phyloP scores from a whole-genome alignment of 2,888 invertebrate species.

The Xanthorhoe designata region DNA sequence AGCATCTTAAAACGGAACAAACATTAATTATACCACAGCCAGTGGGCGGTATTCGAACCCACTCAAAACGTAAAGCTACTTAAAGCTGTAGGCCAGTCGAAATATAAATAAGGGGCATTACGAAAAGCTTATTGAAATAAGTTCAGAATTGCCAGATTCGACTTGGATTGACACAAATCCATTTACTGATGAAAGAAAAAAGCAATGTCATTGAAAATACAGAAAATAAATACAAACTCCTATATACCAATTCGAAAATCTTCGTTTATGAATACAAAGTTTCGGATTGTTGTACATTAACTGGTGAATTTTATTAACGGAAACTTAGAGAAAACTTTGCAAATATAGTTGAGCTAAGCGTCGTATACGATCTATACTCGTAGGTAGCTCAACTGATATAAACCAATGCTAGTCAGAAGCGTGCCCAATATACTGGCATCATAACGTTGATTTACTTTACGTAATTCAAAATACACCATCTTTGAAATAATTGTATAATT shows the following conservation, averaged over 20 bases:
- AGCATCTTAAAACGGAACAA: no score
- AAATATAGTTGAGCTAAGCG: no score
- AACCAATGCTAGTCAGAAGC: no score
- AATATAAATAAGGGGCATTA: constrained; percentile 12
- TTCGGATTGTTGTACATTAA: neutral
- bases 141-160: neutral
- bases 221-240: neutral
- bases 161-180: constrained; percentile 12
- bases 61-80: neutral
- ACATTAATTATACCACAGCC: no score
- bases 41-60: neutral
- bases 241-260: neutral
- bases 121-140: constrained; percentile 13
- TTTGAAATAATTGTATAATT: no score
- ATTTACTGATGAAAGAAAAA: constrained; percentile 5
- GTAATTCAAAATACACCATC: no score
- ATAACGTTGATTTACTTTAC: no score
- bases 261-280: neutral
- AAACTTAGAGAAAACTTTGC: no score
- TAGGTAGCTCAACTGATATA: no score
- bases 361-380: no score
- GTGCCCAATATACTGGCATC: no score
- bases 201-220: neutral
- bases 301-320: no score
- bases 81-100: neutral